Conservation (phyloP, 2,113 vertebrate species). For the Cheilinus undulatus region DNA sequence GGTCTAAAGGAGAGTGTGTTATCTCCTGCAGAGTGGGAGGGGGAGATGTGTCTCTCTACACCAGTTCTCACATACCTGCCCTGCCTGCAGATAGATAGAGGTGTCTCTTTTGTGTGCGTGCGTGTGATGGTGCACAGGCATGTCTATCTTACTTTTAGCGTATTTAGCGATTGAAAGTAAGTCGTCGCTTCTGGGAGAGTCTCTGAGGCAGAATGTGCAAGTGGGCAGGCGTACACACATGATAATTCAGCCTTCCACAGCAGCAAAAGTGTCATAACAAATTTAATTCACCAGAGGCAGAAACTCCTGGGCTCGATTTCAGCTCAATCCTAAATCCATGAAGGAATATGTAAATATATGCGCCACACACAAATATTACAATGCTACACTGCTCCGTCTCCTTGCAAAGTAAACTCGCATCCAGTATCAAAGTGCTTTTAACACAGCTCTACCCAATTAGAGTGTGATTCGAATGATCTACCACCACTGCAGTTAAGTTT, state of each 20-base stretch:
- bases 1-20: conserved; percentile 64
- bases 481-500: conserved; percentile 36
- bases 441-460: conserved; percentile 51
- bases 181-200: conserved; percentile 65
- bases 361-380: conserved; percentile 65
- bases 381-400: conserved; percentile 54
- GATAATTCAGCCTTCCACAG: conserved; percentile 73
- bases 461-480: conserved; percentile 52
- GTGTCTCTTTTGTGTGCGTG: conserved; percentile 15
- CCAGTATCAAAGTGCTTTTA: conserved; percentile 56
- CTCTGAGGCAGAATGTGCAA: conserved; percentile 67
- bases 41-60: conserved; percentile 39
- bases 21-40: conserved; percentile 60
- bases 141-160: conserved; percentile 49
- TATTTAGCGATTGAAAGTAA: conserved; percentile 64
- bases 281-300: conserved; percentile 77
- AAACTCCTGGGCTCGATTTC: conserved; percentile 80
- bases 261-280: conserved; percentile 76
- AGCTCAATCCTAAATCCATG: conserved; percentile 76
- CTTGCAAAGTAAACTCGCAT: conserved; percentile 55
- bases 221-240: conserved; percentile 57
- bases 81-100: conserved; percentile 60
- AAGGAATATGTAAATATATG: conserved; percentile 79
- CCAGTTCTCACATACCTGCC: conserved; percentile 53
- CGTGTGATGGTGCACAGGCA: background rate